Evolutionary conservation across 2,797 vertebrate genomes (phyloP).

Genomic region (Sebastiscus albofasciatus): DNA sequence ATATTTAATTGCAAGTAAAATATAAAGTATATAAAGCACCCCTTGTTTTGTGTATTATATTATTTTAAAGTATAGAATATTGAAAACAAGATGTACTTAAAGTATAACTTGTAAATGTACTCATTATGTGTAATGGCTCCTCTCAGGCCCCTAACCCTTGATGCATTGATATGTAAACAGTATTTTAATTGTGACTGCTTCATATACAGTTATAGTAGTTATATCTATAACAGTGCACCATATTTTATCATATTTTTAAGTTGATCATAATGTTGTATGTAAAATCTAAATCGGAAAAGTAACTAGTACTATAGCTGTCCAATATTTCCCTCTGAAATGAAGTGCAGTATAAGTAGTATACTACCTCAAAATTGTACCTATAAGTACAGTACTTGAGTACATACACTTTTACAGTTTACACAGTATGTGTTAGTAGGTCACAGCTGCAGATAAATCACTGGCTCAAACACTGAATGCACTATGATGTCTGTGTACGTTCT

Average conservation of each 20-base stretch:
- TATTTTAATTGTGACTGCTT: background rate
- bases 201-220: background rate
- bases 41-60: no score
- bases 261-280: no score
- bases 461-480: constrained; percentile 4
- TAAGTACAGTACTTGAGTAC: background rate
- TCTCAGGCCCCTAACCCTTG: background rate
- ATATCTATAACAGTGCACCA: background rate
- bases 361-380: background rate
- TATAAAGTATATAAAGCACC: background rate
- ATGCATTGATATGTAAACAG: no score
- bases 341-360: background rate
- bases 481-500: background rate
- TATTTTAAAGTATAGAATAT: no score
- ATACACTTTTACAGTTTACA: background rate
- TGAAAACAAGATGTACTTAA: background rate
- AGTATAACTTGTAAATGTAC: background rate
- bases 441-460: background rate
- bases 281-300: no score
- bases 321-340: background rate
- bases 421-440: constrained; percentile 13
- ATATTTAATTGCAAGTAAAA: background rate
- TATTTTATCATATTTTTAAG: background rate
- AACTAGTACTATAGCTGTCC: no score
- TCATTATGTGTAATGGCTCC: background rate